Conservation (phyloP, 1,140 invertebrate genomes). For the Heliconius eleuchia region DNA sequence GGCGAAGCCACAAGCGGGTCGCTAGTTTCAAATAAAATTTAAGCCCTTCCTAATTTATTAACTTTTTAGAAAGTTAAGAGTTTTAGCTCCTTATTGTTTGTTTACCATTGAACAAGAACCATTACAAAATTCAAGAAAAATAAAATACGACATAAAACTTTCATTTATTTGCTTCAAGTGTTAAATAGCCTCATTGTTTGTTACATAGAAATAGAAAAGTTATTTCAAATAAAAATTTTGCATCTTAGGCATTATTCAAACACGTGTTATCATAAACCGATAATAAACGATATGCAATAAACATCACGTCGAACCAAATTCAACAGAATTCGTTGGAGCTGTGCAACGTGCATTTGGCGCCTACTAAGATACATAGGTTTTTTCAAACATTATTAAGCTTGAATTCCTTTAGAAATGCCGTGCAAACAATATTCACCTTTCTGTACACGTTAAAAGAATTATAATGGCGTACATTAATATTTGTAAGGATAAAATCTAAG, state of each 20-base stretch:
- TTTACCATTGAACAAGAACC: slow-evolving; percentile 48
- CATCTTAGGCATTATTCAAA: slow-evolving; percentile 29
- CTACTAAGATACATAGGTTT: slow-evolving; percentile 70
- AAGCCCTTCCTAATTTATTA: slow-evolving; percentile 31
- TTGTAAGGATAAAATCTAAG: slow-evolving; percentile 68
- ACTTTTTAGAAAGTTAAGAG: slow-evolving; percentile 37
- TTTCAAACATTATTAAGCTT: slow-evolving; percentile 73
- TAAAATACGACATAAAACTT: not conserved
- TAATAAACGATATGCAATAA: slow-evolving; percentile 42
- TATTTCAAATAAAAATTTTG: slow-evolving; percentile 34
- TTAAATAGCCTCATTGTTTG: not conserved
- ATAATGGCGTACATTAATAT: slow-evolving; percentile 32
- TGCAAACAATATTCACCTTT: slow-evolving; percentile 44
- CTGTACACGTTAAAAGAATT: slow-evolving; percentile 24
- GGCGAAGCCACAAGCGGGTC: too few species aligned
- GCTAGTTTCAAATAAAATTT: too few species aligned
- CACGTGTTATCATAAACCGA: slow-evolving; percentile 32
- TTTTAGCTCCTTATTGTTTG: slow-evolving; percentile 55
- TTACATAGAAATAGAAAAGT: slow-evolving; percentile 30
- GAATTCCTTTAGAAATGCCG: slow-evolving; percentile 56
- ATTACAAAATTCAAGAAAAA: slow-evolving; percentile 31
- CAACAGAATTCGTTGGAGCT: slow-evolving; percentile 54
- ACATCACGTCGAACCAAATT: slow-evolving; percentile 54
- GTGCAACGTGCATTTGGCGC: slow-evolving; percentile 76
- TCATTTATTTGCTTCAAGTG: not conserved